Percentiles rank a stretch among this genome's conserved stretches.
Conservation (phyloP, 2,113 vertebrate genomes). For the Myiagra hebetior region DNA sequence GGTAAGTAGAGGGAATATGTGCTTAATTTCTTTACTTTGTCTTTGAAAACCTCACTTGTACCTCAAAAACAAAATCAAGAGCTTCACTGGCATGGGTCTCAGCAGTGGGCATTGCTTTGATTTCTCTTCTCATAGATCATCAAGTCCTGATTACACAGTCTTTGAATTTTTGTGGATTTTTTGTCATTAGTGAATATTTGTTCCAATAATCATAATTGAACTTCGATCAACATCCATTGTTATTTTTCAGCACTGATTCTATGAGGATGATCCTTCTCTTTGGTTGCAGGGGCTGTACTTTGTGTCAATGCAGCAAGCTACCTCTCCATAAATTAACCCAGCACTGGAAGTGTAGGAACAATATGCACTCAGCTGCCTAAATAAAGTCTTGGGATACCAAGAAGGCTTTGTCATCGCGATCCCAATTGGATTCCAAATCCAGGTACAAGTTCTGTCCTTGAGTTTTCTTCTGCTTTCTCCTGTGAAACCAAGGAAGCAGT, state of each 20-base stretch:
- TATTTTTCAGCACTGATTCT: neutral
- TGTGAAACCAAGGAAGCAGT: neutral
- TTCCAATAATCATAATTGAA: neutral
- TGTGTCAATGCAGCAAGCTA: neutral
- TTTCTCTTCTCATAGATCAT: neutral
- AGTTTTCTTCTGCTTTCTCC: neutral
- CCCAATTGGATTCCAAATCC: neutral
- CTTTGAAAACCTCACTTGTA: neutral
- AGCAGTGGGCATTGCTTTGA: neutral
- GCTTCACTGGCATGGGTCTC: neutral
- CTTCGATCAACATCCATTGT: neutral
- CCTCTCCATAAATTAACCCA: neutral
- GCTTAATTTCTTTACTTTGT: neutral
- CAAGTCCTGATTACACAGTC: neutral
- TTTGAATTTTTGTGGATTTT: neutral
- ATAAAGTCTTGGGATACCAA: neutral
- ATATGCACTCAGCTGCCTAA: neutral
- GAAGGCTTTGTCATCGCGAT: neutral
- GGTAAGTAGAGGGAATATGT: accelerated
- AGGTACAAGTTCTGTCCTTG: accelerated
- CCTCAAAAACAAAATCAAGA: neutral
- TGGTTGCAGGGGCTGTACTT: neutral
- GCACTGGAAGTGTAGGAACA: neutral
- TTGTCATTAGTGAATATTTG: neutral
- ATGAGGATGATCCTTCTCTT: neutral